Percentiles rank a stretch among this genome's conserved stretches.
These are phyloP conservation scores for Pseudanteris insignis DNA, from an alignment of 2,888 invertebrate species.

Conservation along the genomic window DNA sequence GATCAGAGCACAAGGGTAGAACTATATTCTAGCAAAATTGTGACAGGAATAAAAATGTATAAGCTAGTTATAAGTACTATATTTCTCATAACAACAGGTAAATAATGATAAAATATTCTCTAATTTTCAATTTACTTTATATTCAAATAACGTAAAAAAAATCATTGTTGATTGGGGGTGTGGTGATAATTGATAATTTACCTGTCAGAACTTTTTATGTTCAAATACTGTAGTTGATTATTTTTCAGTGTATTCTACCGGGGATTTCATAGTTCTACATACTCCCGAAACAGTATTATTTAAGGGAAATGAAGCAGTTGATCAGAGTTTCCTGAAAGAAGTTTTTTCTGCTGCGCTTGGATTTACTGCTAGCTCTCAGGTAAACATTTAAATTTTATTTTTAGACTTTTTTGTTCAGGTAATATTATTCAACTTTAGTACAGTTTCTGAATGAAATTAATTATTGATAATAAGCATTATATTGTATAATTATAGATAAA, in stretches of 20 bases:
- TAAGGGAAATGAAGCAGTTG: constrained; percentile 72
- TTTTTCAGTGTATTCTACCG: constrained; percentile 68
- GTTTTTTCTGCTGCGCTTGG: constrained; percentile 78
- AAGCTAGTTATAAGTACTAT: constrained; percentile 39
- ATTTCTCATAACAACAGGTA: constrained; percentile 46
- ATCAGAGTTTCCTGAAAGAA: constrained; percentile 75
- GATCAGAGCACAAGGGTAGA: constrained; percentile 16
- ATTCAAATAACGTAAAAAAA: too few relatives aligned
- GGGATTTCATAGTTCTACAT: constrained; percentile 76
- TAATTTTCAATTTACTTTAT: too few relatives aligned
- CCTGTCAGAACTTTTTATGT: neutral
- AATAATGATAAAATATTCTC: constrained; percentile 10
- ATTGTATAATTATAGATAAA: too few relatives aligned
- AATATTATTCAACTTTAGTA: too few relatives aligned
- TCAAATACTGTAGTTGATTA: neutral
- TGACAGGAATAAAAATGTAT: constrained; percentile 45
- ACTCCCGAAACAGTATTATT: constrained; percentile 76
- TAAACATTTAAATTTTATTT: constrained; percentile 54
- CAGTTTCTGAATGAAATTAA: too few relatives aligned
- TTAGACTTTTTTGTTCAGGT: neutral
- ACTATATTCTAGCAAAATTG: constrained; percentile 26
- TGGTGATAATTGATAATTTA: constrained; percentile 40
- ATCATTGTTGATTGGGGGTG: constrained; percentile 39
- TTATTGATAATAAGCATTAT: too few relatives aligned
- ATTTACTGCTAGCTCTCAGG: constrained; percentile 75